Percentiles rank a stretch among this genome's conserved stretches.
Evolutionary conservation across 23 tunicate genomes (phyloP).

Genomic region (Halocynthia roretzi): DNA sequence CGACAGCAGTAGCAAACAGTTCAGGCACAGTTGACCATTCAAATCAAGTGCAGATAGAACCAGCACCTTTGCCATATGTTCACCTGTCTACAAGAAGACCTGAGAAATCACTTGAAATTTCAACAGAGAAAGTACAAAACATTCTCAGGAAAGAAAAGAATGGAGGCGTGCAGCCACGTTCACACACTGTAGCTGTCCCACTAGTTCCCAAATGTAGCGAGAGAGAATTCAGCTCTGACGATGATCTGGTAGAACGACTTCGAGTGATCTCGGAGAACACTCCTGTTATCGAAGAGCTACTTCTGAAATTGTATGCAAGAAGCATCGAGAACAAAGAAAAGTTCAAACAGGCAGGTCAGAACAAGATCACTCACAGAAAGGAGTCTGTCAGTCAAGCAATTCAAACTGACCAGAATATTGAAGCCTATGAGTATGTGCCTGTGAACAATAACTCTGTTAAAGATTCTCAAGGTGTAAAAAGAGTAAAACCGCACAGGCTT

Average conservation of each 20-base stretch:
- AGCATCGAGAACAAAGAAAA: background rate
- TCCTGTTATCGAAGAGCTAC: slow-evolving; percentile 15
- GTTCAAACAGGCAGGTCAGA: too few relatives aligned
- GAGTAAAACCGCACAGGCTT: too few relatives aligned
- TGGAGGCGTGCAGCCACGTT: background rate
- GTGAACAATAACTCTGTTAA: too few relatives aligned
- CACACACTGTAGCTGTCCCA: too few relatives aligned
- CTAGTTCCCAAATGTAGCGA: too few relatives aligned
- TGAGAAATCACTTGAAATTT: background rate
- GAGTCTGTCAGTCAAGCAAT: too few relatives aligned
- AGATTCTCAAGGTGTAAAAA: too few relatives aligned
- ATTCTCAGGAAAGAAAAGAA: slow-evolving; percentile 23
- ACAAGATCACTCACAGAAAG: too few relatives aligned
- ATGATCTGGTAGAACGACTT: slow-evolving; percentile 6
- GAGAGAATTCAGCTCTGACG: slow-evolving; percentile 5
- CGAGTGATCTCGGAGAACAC: slow-evolving; percentile 1
- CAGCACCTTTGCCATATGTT: slow-evolving; percentile 26
- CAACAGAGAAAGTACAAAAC: slow-evolving; percentile 24
- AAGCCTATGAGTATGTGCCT: too few relatives aligned
- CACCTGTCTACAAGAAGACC: slow-evolving; percentile 10
- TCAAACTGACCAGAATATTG: too few relatives aligned
- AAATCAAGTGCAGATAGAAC: slow-evolving; percentile 1
- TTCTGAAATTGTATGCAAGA: slow-evolving; percentile 11
- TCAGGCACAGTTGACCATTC: background rate
- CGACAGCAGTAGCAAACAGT: too few relatives aligned